Base-by-base conservation (phyloP, 1,140 invertebrate species). In the Rhagoletis pomonella region DNA sequence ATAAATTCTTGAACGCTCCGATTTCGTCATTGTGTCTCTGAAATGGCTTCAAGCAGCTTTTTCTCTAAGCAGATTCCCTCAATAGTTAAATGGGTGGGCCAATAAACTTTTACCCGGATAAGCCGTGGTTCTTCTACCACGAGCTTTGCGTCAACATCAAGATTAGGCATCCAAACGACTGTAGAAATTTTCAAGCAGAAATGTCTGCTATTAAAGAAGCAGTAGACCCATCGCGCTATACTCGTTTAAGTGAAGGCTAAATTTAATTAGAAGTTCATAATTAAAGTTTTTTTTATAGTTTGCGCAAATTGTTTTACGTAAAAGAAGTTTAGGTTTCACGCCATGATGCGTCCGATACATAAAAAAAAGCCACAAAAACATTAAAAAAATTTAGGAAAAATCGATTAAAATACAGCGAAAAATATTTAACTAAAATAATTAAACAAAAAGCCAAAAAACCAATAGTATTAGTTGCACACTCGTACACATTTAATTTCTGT, bases 381-480 rank as follows among this genome's bases (percentile, higher is more conserved):
- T 47, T 73, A 73, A 73, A 73, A 73, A 47, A n/a, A 47, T 73
- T 47, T 44, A n/a, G 12, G 0, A 67, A 73, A 47, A 73, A 73
- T 73, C 39, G 3, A 19, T 42, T 69, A 17, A 69, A 7, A 73
- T 47, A 73, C 67, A 73, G 44, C 29, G 29, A 29, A 29, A 73
- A 73, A 12, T 17, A 29, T 29, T 29, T 29, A 29, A 29, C 29
- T 17, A 47, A 73, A 47, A 73, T 2, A 29, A 47, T 5, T 47
- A 14, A 47, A 67, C 64, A 42, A 73, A 73, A 17, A 73, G 42
- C 42, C 44, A 44, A 73, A 65, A 65, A 47, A n/a, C 42, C 7
- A 42, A 67, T 12, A 1, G 19, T 67, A 42, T 67, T 39, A 67
- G 12, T 2, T 9, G 19, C 65, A 47, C 14, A 73, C 2, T 73